Conservation (phyloP, 2,797 vertebrate species). For the Gambusia yucatana region DNA sequence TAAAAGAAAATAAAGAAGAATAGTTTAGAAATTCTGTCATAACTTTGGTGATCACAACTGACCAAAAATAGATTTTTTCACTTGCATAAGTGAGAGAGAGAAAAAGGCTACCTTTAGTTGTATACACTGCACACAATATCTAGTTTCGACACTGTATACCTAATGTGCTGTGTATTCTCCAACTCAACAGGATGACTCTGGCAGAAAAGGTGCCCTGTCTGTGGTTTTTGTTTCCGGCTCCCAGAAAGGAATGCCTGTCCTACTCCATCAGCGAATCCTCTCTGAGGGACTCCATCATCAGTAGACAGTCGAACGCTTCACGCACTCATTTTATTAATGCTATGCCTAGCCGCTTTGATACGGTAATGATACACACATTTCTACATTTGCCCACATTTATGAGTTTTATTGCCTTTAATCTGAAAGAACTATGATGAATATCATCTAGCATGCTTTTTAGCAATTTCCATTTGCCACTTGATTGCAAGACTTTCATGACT, state of each 20-base stretch:
- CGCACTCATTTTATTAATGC: slow-evolving; percentile 62
- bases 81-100: not conserved
- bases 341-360: slow-evolving; percentile 40
- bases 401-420: not conserved
- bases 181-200: slow-evolving; percentile 71
- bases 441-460: not conserved
- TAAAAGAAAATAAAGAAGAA: not conserved
- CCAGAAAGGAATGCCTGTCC: slow-evolving; percentile 67
- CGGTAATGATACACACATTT: slow-evolving; percentile 52
- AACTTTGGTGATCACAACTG: not conserved
- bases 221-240: slow-evolving; percentile 67
- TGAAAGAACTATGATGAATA: not conserved
- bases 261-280: slow-evolving; percentile 77
- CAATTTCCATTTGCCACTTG: not conserved
- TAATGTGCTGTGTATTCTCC: not conserved
- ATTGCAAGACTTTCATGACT: not conserved
- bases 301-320: slow-evolving; percentile 73
- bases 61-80: not conserved
- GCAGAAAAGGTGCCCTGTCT: slow-evolving; percentile 78
- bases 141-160: not conserved
- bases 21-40: not conserved
- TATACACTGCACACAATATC: not conserved
- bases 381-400: not conserved
- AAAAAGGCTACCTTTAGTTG: not conserved
- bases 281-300: slow-evolving; percentile 72